These are phyloP conservation scores for Drosophila bunnanda DNA, from an alignment of 2,888 invertebrate species.

Conservation along the genomic window DNA sequence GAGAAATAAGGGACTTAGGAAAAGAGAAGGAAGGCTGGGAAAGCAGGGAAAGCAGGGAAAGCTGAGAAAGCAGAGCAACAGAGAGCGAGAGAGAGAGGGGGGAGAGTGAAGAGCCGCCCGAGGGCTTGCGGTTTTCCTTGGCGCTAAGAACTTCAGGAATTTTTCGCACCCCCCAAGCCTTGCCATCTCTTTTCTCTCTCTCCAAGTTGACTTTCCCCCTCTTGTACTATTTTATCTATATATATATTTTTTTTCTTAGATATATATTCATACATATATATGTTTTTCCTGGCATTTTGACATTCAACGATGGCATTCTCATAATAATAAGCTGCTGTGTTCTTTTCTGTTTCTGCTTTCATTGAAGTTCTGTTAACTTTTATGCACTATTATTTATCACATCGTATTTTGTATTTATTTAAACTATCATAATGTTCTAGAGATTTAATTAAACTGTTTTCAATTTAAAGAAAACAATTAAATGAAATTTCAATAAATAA, in stretches of 20 bases:
- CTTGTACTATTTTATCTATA: conserved; percentile 28
- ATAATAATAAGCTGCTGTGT: conserved; percentile 55
- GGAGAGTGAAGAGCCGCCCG: conserved; percentile 11
- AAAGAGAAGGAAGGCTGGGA: background rate
- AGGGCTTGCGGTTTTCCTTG: conserved; percentile 49
- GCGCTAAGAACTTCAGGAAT: conserved; percentile 60
- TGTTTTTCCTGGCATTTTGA: conserved; percentile 45
- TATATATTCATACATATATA: background rate
- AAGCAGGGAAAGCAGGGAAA: background rate
- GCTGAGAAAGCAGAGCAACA: background rate
- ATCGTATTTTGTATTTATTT: background rate
- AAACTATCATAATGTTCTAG: background rate
- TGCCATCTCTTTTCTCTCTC: background rate
- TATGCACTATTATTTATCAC: background rate
- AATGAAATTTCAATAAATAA: background rate
- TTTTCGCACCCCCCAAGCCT: conserved; percentile 29
- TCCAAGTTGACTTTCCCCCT: conserved; percentile 6
- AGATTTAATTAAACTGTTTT: background rate
- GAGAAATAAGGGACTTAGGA: conserved; percentile 1
- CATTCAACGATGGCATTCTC: conserved; percentile 53
- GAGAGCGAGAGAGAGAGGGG: too few species aligned
- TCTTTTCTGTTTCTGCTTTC: conserved; percentile 2
- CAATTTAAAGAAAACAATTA: background rate
- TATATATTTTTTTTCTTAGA: background rate
- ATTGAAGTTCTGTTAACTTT: conserved; percentile 11